Base-by-base conservation (phyloP, 2,797 vertebrate genomes). In the Artibeus lituratus region DNA sequence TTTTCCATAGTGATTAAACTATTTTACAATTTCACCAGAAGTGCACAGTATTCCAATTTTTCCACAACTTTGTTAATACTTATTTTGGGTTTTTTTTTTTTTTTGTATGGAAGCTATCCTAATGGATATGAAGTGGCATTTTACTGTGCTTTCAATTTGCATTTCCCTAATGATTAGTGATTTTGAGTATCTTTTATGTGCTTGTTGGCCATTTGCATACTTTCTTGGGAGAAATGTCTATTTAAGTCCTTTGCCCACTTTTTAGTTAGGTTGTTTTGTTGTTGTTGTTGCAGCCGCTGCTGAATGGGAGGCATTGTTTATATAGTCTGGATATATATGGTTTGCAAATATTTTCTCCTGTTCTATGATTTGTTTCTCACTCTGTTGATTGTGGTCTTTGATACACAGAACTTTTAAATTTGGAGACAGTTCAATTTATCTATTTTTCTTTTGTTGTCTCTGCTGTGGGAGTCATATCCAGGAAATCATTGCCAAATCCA, bases 401-500 rank as follows among this genome's bases (percentile, higher is more conserved):
- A 77, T 18, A 24, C 11, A 35, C 11, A 11, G 15, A 85, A 65
- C 15, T 24, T 73, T 85, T 72, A 69, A 72, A 72, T 59, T 73
- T 80, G 72, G 35, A 37, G 57, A 15, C 37, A 62, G 32, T 91
- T 90, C 29, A 53, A 3, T 82, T 83, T 80, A 82, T 69, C 24
- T 47, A 24, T 26, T 88, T 91, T 86, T 55, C 19, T 94, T 70
- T 70, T 65, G 2, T 96, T 74, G 9, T 21, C n/a, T 84, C 2
- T 81, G 53, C 35, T 80, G 77, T 94, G 76, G 72, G 18, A 82
- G 26, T 96, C 12, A 24, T 53, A 69, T 42, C 22, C 62, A 95
- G 80, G 65, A 94, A 93, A 91, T 87, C 77, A 85, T 26, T 74
- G 73, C 29, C 62, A 92, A 62, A 76, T 94, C 42, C 59, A 94